Conservation (phyloP, 2,797 vertebrate species). For the Scleropages formosus region DNA sequence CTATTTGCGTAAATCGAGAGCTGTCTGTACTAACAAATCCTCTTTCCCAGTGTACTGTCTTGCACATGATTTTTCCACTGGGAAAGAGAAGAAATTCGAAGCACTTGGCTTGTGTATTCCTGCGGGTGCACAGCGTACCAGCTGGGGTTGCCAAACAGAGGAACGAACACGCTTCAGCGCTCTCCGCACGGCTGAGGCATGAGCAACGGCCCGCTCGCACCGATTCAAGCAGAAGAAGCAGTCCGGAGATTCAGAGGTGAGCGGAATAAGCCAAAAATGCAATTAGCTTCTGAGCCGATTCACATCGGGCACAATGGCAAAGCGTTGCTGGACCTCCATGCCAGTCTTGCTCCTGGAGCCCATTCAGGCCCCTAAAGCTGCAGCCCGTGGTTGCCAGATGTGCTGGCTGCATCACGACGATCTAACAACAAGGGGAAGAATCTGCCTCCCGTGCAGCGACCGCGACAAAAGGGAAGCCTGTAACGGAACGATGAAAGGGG, state of each 20-base stretch:
- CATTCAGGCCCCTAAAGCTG: slow-evolving; percentile 1
- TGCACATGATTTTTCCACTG: too few relatives aligned
- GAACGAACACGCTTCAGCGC: background rate
- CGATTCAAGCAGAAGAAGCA: background rate
- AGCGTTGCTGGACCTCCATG: background rate
- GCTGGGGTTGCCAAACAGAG: background rate
- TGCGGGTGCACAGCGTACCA: too few relatives aligned
- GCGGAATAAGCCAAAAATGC: background rate
- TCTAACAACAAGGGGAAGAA: slow-evolving; percentile 21
- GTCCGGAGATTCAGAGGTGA: background rate
- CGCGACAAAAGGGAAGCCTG: slow-evolving; percentile 17
- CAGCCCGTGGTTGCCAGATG: slow-evolving; percentile 27
- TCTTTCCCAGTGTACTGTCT: too few relatives aligned
- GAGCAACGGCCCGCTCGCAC: background rate
- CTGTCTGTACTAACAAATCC: too few relatives aligned
- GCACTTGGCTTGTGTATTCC: too few relatives aligned
- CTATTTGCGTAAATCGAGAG: too few relatives aligned
- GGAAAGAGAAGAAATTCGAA: too few relatives aligned
- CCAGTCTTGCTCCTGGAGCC: background rate
- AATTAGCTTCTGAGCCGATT: slow-evolving; percentile 22
- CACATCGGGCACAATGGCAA: background rate
- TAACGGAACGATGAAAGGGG: slow-evolving; percentile 32
- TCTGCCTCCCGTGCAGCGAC: slow-evolving; percentile 12
- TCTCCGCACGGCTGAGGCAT: background rate
- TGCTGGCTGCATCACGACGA: slow-evolving; percentile 24